A percentile compares a stretch with the other conserved stretches of the same genome.
Conservation (phyloP, 2,113 vertebrate species). For the Geococcyx californianus region DNA sequence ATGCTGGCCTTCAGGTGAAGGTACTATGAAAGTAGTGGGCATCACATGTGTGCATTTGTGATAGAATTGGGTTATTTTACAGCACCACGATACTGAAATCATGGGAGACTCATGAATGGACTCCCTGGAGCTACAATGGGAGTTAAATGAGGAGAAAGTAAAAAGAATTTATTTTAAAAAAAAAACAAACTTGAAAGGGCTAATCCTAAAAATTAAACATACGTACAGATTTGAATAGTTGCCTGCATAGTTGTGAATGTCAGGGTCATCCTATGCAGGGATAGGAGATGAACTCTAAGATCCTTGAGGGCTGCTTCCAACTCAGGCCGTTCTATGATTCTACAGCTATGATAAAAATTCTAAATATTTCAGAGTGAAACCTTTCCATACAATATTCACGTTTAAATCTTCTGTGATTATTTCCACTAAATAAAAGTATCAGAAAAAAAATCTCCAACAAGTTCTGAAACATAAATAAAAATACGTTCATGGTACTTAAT, state of each 20-base stretch:
- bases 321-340: too few relatives aligned
- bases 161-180: not conserved
- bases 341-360: not conserved
- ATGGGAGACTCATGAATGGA: not conserved
- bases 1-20: not conserved
- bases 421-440: conserved; percentile 42
- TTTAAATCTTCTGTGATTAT: not conserved
- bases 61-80: not conserved
- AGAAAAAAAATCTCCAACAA: not conserved
- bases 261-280: too few relatives aligned
- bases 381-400: not conserved
- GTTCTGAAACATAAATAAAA: conserved; percentile 62
- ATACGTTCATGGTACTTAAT: not conserved
- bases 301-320: too few relatives aligned
- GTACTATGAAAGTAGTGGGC: not conserved
- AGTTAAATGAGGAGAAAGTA: not conserved
- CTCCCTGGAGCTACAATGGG: not conserved
- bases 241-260: too few relatives aligned
- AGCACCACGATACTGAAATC: not conserved
- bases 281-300: too few relatives aligned
- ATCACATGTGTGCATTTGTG: not conserved
- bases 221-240: not conserved
- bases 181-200: not conserved
- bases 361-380: conserved; percentile 30
- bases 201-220: conserved; percentile 33